A percentile compares a stretch with the other conserved stretches of the same genome.
phyloP scores from a whole-genome alignment of 2,113 vertebrate genomes.

The Salvelinus sp. region DNA sequence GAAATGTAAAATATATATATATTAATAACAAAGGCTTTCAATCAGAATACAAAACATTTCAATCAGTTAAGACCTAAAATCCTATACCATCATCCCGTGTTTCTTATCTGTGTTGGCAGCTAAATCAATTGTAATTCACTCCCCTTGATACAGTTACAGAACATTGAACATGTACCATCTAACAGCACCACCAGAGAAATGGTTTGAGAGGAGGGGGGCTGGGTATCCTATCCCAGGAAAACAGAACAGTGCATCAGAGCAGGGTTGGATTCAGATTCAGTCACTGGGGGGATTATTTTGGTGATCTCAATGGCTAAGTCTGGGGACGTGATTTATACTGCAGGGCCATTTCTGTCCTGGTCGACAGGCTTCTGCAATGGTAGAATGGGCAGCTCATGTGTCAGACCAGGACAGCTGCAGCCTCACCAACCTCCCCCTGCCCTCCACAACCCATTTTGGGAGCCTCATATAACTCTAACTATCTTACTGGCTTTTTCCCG shows the following conservation, averaged over 20 bases:
- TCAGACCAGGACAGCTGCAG: slow-evolving; percentile 70
- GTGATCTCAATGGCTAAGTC: slow-evolving; percentile 20
- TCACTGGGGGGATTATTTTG: slow-evolving; percentile 41
- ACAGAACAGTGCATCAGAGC: background rate
- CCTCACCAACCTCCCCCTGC: slow-evolving; percentile 32
- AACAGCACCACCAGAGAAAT: no score
- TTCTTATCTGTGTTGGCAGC: background rate
- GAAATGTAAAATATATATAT: slow-evolving; percentile 40
- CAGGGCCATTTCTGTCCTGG: slow-evolving; percentile 49
- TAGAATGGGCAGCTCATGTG: slow-evolving; percentile 60
- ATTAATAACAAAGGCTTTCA: background rate
- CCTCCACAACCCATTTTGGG: background rate
- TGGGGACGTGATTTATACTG: slow-evolving; percentile 48
- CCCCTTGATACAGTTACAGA: background rate
- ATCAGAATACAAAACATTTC: background rate
- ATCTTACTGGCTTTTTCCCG: no score
- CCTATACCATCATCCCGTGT: background rate
- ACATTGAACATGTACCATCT: no score
- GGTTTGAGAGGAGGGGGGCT: background rate
- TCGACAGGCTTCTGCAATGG: slow-evolving; percentile 50
- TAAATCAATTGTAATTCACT: background rate
- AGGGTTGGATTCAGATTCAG: background rate
- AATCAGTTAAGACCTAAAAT: no score
- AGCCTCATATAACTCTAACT: background rate
- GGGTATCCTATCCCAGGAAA: background rate